phyloP scores from a whole-genome alignment of 1,140 invertebrate species.

The Holotrichia oblita region DNA sequence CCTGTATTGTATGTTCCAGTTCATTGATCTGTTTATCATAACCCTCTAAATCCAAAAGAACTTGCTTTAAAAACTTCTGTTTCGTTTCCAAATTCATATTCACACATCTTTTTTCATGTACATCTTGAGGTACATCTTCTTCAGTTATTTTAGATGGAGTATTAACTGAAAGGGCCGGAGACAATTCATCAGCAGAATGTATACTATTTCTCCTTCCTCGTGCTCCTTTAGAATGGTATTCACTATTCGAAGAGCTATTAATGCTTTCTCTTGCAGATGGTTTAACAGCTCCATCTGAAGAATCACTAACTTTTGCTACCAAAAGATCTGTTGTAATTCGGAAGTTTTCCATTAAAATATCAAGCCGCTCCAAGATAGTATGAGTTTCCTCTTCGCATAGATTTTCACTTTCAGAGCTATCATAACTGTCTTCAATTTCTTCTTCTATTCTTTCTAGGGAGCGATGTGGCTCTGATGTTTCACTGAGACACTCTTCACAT shows the following conservation, averaged over 20 bases:
- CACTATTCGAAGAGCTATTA: constrained; percentile 54
- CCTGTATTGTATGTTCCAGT: constrained; percentile 72
- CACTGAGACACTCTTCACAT: constrained; percentile 82
- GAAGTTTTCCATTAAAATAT: constrained; percentile 76
- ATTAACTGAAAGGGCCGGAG: constrained; percentile 22
- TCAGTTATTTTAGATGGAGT: constrained; percentile 41
- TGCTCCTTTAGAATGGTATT: constrained; percentile 55
- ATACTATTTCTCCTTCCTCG: constrained; percentile 57
- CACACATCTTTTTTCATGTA: too few relatives aligned
- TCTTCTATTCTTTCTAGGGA: constrained; percentile 73
- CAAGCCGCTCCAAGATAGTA: constrained; percentile 69
- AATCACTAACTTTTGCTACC: constrained; percentile 61
- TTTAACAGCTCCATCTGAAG: constrained; percentile 28
- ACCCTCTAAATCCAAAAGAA: constrained; percentile 73
- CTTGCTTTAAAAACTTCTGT: constrained; percentile 63
- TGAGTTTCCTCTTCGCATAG: constrained; percentile 65
- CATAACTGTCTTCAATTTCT: constrained; percentile 65
- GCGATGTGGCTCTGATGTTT: constrained; percentile 66
- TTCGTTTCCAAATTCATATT: constrained; percentile 62
- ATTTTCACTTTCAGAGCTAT: constrained; percentile 65
- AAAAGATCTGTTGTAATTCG: constrained; percentile 74
- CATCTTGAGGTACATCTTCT: constrained; percentile 4
- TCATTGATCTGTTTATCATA: constrained; percentile 79
- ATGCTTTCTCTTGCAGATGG: constrained; percentile 50
- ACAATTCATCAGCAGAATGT: constrained; percentile 49